Percentiles rank a stretch among this genome's conserved stretches.
These are phyloP conservation scores for Erynnis tages DNA, from an alignment of 2,888 invertebrate genomes.

Conservation along the genomic window DNA sequence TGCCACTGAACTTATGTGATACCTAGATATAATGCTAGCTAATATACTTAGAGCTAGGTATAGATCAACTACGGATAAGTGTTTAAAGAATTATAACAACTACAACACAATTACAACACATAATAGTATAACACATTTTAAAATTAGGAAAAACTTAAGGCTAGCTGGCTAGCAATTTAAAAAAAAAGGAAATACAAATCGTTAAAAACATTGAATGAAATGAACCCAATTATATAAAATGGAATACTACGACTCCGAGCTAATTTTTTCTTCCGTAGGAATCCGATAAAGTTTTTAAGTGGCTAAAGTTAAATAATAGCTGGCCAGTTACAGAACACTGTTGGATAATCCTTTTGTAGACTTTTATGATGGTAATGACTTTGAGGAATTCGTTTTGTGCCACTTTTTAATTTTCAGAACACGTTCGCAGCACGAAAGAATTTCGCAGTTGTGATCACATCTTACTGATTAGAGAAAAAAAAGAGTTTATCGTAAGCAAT, in stretches of 20 bases:
- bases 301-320: constrained; percentile 40
- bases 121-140: no score
- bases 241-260: background rate
- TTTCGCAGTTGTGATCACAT: background rate
- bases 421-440: background rate
- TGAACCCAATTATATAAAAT: background rate
- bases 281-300: constrained; percentile 20
- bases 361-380: constrained; percentile 33
- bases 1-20: background rate
- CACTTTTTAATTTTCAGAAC: constrained; percentile 21
- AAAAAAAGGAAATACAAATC: no score
- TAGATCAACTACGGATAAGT: no score
- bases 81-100: no score
- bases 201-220: no score
- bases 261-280: background rate
- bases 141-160: no score
- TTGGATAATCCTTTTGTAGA: constrained; percentile 40
- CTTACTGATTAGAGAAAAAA: background rate
- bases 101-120: no score
- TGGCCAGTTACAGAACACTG: constrained; percentile 37
- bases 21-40: no score
- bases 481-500: background rate
- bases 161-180: no score
- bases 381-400: constrained; percentile 37
- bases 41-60: no score